These are phyloP conservation scores for Diplolepis rosae DNA, from an alignment of 2,888 invertebrate genomes.

Conservation along the genomic window DNA sequence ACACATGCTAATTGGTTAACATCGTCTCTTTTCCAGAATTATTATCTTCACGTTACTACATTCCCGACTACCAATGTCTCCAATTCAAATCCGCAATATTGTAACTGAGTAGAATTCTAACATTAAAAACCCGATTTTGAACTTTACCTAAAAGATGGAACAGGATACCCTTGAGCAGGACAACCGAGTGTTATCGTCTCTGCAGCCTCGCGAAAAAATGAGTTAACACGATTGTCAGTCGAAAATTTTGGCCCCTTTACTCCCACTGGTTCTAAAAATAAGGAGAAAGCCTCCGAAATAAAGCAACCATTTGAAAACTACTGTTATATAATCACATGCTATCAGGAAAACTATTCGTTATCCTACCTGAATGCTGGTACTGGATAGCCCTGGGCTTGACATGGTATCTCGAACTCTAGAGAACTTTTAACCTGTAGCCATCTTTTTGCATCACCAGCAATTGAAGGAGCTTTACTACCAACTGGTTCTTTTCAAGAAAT, in stretches of 20 bases:
- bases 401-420: slow-evolving; percentile 78
- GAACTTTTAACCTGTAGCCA: slow-evolving; percentile 64
- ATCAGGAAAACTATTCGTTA: background rate
- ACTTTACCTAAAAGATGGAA: slow-evolving; percentile 82
- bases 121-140: background rate
- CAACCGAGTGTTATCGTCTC: slow-evolving; percentile 79
- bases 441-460: slow-evolving; percentile 69
- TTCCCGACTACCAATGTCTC: background rate
- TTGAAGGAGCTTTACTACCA: slow-evolving; percentile 69
- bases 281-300: background rate
- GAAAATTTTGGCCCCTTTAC: slow-evolving; percentile 77
- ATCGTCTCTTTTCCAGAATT: background rate
- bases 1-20: slow-evolving; percentile 33
- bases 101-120: too few species aligned
- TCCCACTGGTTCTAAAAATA: slow-evolving; percentile 76
- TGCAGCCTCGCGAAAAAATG: slow-evolving; percentile 73
- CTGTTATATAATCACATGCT: background rate
- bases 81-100: slow-evolving; percentile 36
- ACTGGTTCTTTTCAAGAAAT: slow-evolving; percentile 66
- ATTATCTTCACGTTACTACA: background rate
- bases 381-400: slow-evolving; percentile 83
- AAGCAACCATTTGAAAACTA: background rate
- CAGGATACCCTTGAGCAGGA: slow-evolving; percentile 82
- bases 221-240: slow-evolving; percentile 76
- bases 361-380: slow-evolving; percentile 82